Conservation (phyloP, 2,888 invertebrate species). For the Auanema freiburgensis region DNA sequence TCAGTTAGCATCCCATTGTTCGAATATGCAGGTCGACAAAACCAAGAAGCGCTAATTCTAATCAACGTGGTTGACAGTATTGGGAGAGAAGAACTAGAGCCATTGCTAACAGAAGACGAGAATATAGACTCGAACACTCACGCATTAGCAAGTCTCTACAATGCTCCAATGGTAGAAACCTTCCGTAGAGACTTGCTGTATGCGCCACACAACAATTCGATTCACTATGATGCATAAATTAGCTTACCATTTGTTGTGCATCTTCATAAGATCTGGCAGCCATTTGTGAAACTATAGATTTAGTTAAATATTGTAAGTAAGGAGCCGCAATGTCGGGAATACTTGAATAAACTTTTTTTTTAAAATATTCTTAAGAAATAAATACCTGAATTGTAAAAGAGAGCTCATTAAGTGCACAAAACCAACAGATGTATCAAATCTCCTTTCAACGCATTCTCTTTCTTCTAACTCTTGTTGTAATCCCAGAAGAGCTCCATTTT, state of each 20-base stretch:
- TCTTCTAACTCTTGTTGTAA: constrained; percentile 58
- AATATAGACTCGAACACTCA: constrained; percentile 5
- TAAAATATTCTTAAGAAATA: not conserved
- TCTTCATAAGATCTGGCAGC: constrained; percentile 47
- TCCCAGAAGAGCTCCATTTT: constrained; percentile 41
- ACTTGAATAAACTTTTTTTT: not conserved
- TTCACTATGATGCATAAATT: constrained; percentile 18
- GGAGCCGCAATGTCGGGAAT: constrained; percentile 41
- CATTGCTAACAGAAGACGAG: not conserved
- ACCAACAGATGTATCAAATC: constrained; percentile 51
- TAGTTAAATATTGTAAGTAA: constrained; percentile 47
- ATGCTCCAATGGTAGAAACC: constrained; percentile 6
- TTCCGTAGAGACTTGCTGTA: constrained; percentile 8
- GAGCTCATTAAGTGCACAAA: constrained; percentile 45
- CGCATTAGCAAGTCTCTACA: constrained; percentile 14
- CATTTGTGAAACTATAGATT: constrained; percentile 50
- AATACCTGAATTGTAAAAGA: constrained; percentile 38
- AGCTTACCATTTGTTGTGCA: constrained; percentile 50
- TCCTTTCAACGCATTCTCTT: constrained; percentile 42
- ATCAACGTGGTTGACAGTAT: constrained; percentile 14
- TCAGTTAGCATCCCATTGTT: not conserved
- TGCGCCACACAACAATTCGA: constrained; percentile 19
- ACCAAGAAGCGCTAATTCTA: constrained; percentile 10
- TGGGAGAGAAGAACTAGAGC: not conserved
- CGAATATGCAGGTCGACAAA: not conserved